Evolutionary conservation across 2,113 vertebrate species (phyloP).

Genomic region (Cranoglanis bouderius): DNA sequence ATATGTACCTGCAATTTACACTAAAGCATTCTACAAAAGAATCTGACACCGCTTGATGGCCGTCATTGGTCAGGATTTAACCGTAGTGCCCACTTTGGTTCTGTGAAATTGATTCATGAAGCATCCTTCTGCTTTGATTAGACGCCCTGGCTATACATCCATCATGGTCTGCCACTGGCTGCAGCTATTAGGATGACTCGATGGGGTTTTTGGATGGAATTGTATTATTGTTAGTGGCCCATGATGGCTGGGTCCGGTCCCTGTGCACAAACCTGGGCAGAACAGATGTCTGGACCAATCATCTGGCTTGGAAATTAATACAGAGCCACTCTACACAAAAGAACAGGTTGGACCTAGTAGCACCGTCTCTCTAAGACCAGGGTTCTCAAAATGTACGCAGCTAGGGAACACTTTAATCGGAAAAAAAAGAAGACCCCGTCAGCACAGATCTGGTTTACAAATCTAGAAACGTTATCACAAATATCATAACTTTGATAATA

Average conservation of each 20-base stretch:
- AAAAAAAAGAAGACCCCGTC: neutral
- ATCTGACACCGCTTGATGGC: neutral
- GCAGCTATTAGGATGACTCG: neutral
- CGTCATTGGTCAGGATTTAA: neutral
- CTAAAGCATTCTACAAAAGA: neutral
- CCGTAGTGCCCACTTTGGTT: neutral
- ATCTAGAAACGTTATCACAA: neutral
- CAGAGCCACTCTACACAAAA: neutral
- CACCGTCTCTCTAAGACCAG: neutral
- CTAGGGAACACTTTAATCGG: neutral
- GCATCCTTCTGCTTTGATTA: neutral
- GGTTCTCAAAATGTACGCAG: no score
- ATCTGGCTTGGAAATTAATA: neutral
- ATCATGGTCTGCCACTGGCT: neutral
- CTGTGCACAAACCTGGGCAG: neutral
- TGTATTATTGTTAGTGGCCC: constrained; percentile 7
- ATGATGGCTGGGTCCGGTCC: neutral
- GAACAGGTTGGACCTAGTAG: neutral
- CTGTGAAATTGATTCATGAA: neutral
- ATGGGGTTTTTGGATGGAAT: neutral
- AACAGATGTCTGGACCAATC: neutral
- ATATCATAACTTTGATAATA: neutral
- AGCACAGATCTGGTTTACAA: neutral
- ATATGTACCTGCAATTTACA: neutral
- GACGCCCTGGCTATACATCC: neutral